Evolutionary conservation across 1,140 invertebrate species (phyloP).

Genomic region (Pygmarrhopalites habei): DNA sequence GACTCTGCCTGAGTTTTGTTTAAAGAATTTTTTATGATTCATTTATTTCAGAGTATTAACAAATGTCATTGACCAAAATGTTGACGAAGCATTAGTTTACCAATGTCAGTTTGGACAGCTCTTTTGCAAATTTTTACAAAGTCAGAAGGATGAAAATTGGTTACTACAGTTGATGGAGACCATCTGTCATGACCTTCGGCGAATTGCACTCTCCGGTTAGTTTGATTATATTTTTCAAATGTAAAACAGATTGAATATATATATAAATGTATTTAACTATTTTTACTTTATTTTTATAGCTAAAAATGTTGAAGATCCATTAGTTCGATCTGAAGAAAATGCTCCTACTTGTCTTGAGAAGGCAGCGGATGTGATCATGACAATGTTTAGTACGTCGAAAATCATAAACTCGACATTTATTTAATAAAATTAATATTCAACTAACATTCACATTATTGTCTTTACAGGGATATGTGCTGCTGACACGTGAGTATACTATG

Average conservation of each 20-base stretch:
- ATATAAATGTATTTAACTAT: too few relatives aligned
- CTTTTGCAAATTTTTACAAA: slow-evolving; percentile 75
- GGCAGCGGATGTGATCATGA: slow-evolving; percentile 87
- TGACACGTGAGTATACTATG: slow-evolving; percentile 60
- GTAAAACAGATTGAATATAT: too few relatives aligned
- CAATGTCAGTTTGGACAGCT: slow-evolving; percentile 70
- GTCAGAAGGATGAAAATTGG: slow-evolving; percentile 94
- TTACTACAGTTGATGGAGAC: slow-evolving; percentile 81
- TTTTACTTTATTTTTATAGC: slow-evolving; percentile 48
- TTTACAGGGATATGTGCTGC: slow-evolving; percentile 93
- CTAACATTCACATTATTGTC: too few relatives aligned
- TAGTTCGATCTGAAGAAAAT: slow-evolving; percentile 39
- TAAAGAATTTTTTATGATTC: slow-evolving; percentile 9
- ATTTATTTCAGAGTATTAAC: slow-evolving; percentile 52
- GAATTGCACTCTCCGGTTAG: slow-evolving; percentile 58
- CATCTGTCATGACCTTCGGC: slow-evolving; percentile 77
- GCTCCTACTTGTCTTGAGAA: slow-evolving; percentile 47
- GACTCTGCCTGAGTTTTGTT: neutral
- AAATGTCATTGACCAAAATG: slow-evolving; percentile 58
- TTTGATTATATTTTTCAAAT: too few relatives aligned
- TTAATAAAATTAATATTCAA: too few relatives aligned
- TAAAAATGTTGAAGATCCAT: slow-evolving; percentile 48
- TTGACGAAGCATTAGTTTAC: slow-evolving; percentile 65
- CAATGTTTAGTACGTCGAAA: too few relatives aligned
- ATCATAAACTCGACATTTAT: too few relatives aligned